These are phyloP conservation scores for Acrocephalus kingi DNA, from an alignment of 2,113 vertebrate genomes.

Conservation along the genomic window DNA sequence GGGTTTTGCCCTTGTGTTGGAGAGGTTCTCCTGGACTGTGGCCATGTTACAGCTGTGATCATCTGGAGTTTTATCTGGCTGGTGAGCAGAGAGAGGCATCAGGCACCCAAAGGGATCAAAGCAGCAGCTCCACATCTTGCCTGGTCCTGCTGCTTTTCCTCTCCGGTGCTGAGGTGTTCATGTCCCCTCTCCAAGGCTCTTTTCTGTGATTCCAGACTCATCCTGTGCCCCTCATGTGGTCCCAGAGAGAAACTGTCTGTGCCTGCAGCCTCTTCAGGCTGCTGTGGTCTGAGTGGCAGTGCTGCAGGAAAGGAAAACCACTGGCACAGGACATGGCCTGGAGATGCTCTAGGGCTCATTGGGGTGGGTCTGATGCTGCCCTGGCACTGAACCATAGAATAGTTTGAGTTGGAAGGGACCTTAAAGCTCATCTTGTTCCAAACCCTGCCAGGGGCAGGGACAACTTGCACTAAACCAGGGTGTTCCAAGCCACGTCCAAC, in stretches of 20 bases:
- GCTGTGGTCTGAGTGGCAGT: background rate
- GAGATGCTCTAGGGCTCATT: background rate
- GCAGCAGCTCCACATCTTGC: background rate
- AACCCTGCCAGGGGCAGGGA: background rate
- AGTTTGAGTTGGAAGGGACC: background rate
- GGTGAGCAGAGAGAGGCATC: background rate
- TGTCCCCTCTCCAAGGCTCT: background rate
- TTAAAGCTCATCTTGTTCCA: background rate
- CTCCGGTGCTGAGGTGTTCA: background rate
- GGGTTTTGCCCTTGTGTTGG: background rate
- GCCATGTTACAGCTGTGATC: background rate
- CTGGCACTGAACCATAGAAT: background rate
- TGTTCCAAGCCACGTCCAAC: background rate
- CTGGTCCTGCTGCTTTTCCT: background rate
- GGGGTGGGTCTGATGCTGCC: background rate
- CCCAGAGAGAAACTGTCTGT: background rate
- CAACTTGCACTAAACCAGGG: rapidly evolving
- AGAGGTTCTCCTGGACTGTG: background rate
- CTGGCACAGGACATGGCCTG: background rate
- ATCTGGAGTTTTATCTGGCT: background rate
- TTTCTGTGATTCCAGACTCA: background rate
- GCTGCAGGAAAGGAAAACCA: background rate
- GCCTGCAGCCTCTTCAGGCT: background rate
- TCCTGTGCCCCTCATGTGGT: background rate
- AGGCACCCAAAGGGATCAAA: background rate